Base-by-base conservation (phyloP, 2,797 vertebrate genomes). In the Trematomus bernacchii region DNA sequence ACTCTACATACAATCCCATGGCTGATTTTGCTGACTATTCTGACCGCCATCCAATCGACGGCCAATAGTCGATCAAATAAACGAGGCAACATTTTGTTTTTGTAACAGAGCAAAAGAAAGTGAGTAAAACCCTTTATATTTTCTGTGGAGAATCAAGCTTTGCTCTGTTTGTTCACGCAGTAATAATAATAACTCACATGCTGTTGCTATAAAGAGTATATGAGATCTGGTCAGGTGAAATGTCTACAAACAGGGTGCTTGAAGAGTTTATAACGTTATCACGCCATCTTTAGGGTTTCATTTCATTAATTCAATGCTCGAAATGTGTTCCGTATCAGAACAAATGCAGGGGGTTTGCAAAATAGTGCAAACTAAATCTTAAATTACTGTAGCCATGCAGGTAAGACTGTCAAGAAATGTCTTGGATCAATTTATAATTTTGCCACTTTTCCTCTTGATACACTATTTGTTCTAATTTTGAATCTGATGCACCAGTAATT, bases 1-100 rank as follows among this genome's bases (percentile, higher is more conserved):
- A 66, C 55, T 19, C 37, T 48, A 15, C 53, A 11, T 33, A 27
- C 21, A 11, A 65, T 44, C 65, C 64, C 76, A 73, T 80, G 82
- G 80, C 84, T 76, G 79, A 86, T 53, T 50, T 46, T 13, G 21
- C 67, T 13, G 79, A 87, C 87, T 83, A 86, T 83, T 82, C 64
- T 76, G 37, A 46, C 42, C 33, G 3, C 16, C 69, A 44, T 73
- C 21, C 50, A 51, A 1, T 63, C 16, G 21, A 30, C 74, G 16
- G 30, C 48, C 27, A 8, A 37, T 43, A 11, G 43, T 44, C 18
- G 10, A 73, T 66, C 1, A 46, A 37, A 40, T 11, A 62, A 65
- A 71, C 30, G 33, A 53, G 62, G 60, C 76, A 21, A 54, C 23
- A 11, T 44, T 37, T n/a, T 18, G 40, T 27, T 12, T 42, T 50